Evolutionary conservation across 1,140 invertebrate species (phyloP).

Genomic region (Dendroctonus valens): DNA sequence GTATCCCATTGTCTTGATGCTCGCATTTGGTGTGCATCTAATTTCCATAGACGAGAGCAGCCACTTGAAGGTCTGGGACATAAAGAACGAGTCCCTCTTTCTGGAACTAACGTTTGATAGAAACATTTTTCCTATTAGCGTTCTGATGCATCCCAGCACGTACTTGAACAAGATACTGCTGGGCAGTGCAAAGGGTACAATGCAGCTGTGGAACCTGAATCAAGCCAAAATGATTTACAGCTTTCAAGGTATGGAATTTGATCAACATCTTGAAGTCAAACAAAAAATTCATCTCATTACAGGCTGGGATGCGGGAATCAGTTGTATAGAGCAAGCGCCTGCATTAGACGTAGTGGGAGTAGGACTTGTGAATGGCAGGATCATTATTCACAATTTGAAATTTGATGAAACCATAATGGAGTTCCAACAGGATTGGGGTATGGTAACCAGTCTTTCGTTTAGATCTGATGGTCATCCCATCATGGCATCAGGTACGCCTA

Average conservation of each 20-base stretch:
- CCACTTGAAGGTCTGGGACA: slow-evolving; percentile 79
- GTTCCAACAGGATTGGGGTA: slow-evolving; percentile 91
- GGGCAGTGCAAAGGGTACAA: slow-evolving; percentile 80
- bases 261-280: not conserved
- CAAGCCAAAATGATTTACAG: slow-evolving; percentile 75
- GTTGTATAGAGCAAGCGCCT: slow-evolving; percentile 77
- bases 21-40: slow-evolving; percentile 85
- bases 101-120: slow-evolving; percentile 70
- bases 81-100: slow-evolving; percentile 68
- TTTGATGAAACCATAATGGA: slow-evolving; percentile 82
- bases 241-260: slow-evolving; percentile 61
- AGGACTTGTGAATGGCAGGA: slow-evolving; percentile 77
- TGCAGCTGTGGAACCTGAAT: slow-evolving; percentile 92
- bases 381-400: slow-evolving; percentile 87
- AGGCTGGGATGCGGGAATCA: slow-evolving; percentile 67
- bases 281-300: not conserved
- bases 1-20: slow-evolving; percentile 69
- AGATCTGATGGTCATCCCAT: slow-evolving; percentile 82
- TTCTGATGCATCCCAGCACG: slow-evolving; percentile 83
- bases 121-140: slow-evolving; percentile 72
- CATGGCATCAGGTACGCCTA: slow-evolving; percentile 66
- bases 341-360: slow-evolving; percentile 88
- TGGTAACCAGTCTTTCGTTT: slow-evolving; percentile 80
- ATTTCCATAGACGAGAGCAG: slow-evolving; percentile 82
- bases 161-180: slow-evolving; percentile 95